phyloP scores from a whole-genome alignment of 2,888 invertebrate species.

The Maniola hyperantus region DNA sequence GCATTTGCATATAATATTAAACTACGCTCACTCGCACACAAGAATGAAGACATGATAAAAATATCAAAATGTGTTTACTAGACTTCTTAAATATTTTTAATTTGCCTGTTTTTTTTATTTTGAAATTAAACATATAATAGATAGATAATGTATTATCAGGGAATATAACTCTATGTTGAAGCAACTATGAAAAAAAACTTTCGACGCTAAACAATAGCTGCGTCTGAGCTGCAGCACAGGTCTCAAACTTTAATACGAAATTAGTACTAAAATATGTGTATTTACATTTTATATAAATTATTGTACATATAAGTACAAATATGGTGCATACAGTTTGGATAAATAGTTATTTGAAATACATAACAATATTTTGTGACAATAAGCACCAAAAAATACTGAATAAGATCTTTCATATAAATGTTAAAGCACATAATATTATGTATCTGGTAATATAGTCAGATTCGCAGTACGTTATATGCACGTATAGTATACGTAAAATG shows the following conservation, averaged over 20 bases:
- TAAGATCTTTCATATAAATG: neutral
- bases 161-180: too few species aligned
- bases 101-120: neutral
- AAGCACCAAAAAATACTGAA: slow-evolving; percentile 15
- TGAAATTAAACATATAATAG: neutral
- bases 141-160: too few species aligned
- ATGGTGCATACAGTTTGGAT: slow-evolving; percentile 8
- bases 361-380: slow-evolving; percentile 19
- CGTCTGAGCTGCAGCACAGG: neutral
- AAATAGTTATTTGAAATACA: neutral
- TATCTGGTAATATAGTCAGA: neutral
- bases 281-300: slow-evolving; percentile 7
- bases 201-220: neutral
- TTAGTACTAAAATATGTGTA: slow-evolving; percentile 4
- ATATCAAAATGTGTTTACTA: neutral
- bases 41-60: neutral
- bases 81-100: neutral
- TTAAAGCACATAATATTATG: neutral
- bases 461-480: neutral
- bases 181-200: neutral
- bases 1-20: too few species aligned
- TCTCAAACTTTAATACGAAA: neutral
- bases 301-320: neutral
- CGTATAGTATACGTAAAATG: neutral
- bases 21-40: too few species aligned